Evolutionary conservation across 2,888 invertebrate genomes (phyloP).

Genomic region (Chrysotoxum bicinctum): DNA sequence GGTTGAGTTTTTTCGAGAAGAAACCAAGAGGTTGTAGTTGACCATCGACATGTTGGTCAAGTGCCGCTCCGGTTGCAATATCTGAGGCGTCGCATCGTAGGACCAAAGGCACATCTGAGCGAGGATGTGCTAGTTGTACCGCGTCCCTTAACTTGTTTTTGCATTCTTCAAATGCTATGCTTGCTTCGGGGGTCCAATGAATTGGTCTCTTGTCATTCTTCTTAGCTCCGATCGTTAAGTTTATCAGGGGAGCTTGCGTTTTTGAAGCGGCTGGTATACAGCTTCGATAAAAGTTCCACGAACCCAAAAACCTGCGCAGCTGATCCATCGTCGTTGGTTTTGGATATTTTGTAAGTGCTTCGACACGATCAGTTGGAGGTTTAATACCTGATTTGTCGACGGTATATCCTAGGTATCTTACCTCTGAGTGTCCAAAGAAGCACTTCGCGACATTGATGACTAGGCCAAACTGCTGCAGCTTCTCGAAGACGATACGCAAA

Average conservation of each 20-base stretch:
- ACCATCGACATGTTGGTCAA: constrained; percentile 10
- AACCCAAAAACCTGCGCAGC: too few relatives aligned
- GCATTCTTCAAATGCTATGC: constrained; percentile 27
- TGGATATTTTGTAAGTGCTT: constrained; percentile 13
- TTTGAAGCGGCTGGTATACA: neutral
- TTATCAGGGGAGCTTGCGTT: too few relatives aligned
- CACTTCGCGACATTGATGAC: constrained; percentile 55
- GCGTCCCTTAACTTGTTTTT: too few relatives aligned
- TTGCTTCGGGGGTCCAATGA: neutral
- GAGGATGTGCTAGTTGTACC: too few relatives aligned
- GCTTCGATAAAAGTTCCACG: too few relatives aligned
- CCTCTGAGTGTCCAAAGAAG: constrained; percentile 25
- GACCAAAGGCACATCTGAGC: constrained; percentile 2
- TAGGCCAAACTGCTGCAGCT: constrained; percentile 2
- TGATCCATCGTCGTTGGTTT: neutral
- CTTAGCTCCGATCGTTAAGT: constrained; percentile 15
- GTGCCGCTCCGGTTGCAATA: constrained; percentile 16
- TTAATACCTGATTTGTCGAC: constrained; percentile 17
- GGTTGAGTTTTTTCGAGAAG: constrained; percentile 75
- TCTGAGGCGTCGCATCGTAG: constrained; percentile 13
- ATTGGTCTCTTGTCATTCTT: constrained; percentile 33
- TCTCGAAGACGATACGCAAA: constrained; percentile 4
- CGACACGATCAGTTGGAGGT: constrained; percentile 29
- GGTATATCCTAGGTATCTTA: constrained; percentile 31
- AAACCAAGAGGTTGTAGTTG: too few relatives aligned